Evolutionary conservation across 2,888 invertebrate genomes (phyloP).

Genomic region (Drosophila setosimentum): DNA sequence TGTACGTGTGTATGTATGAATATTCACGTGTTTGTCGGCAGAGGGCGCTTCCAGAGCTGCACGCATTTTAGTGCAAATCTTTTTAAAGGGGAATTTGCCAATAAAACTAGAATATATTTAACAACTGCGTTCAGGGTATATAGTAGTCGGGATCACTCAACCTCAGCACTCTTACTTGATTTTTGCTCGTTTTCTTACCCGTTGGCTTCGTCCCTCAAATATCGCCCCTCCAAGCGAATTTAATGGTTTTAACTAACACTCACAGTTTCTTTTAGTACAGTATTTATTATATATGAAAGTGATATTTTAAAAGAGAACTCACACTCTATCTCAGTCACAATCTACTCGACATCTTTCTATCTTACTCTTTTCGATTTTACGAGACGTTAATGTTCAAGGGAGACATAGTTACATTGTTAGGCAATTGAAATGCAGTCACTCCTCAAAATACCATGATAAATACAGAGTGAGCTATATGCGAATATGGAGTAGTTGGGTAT

Average conservation of each 20-base stretch:
- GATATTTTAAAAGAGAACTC: neutral
- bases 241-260: neutral
- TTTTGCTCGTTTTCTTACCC: neutral
- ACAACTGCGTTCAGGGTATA: too few species aligned
- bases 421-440: slow-evolving; percentile 1
- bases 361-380: neutral
- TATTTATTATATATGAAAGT: neutral
- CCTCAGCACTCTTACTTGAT: too few species aligned
- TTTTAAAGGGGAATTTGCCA: too few species aligned
- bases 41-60: too few species aligned
- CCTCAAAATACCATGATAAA: slow-evolving; percentile 16
- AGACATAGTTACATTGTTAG: slow-evolving; percentile 21
- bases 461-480: slow-evolving; percentile 5
- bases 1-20: too few species aligned
- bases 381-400: neutral
- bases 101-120: too few species aligned
- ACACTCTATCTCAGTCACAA: too few species aligned
- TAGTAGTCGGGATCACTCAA: too few species aligned
- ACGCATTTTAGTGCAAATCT: too few species aligned
- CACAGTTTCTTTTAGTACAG: neutral
- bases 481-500: slow-evolving; percentile 40
- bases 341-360: neutral
- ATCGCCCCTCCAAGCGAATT: neutral
- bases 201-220: neutral
- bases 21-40: too few species aligned